Conservation (phyloP, 2,797 vertebrate species). For the Atherinosoma microstoma region DNA sequence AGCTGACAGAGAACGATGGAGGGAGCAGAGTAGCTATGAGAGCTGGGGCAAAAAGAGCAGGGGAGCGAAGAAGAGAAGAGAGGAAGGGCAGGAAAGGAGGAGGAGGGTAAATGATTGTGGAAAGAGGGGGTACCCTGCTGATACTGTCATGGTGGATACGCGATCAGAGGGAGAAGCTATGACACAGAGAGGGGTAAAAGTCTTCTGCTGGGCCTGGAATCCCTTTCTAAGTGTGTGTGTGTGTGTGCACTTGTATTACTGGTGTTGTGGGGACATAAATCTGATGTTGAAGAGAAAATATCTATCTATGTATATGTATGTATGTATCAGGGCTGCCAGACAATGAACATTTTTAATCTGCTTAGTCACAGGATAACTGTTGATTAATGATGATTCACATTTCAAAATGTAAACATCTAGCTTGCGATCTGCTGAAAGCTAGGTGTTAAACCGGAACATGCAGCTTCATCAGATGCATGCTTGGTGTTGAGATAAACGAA, state of each 20-base stretch:
- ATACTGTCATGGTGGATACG: slow-evolving; percentile 40
- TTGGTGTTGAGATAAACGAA: too few relatives aligned
- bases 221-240: neutral
- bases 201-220: slow-evolving; percentile 3
- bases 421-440: too few relatives aligned
- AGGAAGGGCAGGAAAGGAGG: slow-evolving; percentile 29
- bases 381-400: too few relatives aligned
- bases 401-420: too few relatives aligned
- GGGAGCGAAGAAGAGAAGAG: slow-evolving; percentile 44
- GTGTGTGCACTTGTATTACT: neutral
- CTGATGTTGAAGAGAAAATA: too few relatives aligned
- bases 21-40: slow-evolving; percentile 52
- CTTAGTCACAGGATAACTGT: too few relatives aligned
- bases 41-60: slow-evolving; percentile 42
- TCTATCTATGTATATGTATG: too few relatives aligned
- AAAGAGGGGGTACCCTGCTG: slow-evolving; percentile 48
- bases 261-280: neutral
- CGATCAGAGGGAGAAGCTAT: slow-evolving; percentile 29
- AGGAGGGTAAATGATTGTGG: slow-evolving; percentile 40
- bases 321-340: too few relatives aligned
- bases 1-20: slow-evolving; percentile 77
- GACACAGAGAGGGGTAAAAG: slow-evolving; percentile 32
- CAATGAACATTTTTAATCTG: too few relatives aligned
- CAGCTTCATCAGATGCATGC: too few relatives aligned
- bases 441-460: too few relatives aligned